Base-by-base conservation (phyloP, 2,888 invertebrate species). In the Epinotia bilunana region DNA sequence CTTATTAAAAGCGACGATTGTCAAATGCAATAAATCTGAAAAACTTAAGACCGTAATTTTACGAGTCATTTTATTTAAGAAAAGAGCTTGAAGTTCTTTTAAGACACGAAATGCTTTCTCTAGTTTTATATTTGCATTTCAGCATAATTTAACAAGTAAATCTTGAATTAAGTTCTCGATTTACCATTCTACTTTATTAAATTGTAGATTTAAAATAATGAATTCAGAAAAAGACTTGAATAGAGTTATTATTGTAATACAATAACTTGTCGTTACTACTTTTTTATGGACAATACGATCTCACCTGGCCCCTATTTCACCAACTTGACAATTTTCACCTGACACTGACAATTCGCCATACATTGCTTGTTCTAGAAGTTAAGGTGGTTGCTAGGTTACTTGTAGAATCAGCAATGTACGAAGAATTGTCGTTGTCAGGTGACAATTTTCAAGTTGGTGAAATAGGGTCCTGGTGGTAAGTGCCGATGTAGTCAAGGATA, bases 1-100 rank as follows among this genome's bases (percentile, higher is more conserved):
- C 46, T 73, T 71, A 71, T 60, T 70, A 71, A 74, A 64, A 60
- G 39, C 28, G 53, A 70, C 43, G 16, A 62, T 65, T 39, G 60
- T 61, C 61, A 64, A 53, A 53, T 18, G 61, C 49, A 55, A 61
- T 64, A 60, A 61, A 53, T 61, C 61, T 61, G 46, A 13, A 60
- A 64, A 74, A 65, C 11, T 43, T 71, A 64, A 65, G 33, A 49
- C 23, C 58, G 28, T 53, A 11, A 18, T 60, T 74, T 74, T 71
- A 74, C 11, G 64, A 58, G 43, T 55, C 43, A 23, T 20, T 74
- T 74, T 57, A 74, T 74, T 23, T 70, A 13, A 60, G 18, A 65
- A 53, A 69, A 62, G 57, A 63, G 20, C n/a, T 16, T 3, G 53
- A 60, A 28, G 28, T 33, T 70, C 28, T 58, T 64, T 46, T 33